Base-by-base conservation (phyloP, 2,113 vertebrate genomes). In the Sinocyclocheilus grahami region DNA sequence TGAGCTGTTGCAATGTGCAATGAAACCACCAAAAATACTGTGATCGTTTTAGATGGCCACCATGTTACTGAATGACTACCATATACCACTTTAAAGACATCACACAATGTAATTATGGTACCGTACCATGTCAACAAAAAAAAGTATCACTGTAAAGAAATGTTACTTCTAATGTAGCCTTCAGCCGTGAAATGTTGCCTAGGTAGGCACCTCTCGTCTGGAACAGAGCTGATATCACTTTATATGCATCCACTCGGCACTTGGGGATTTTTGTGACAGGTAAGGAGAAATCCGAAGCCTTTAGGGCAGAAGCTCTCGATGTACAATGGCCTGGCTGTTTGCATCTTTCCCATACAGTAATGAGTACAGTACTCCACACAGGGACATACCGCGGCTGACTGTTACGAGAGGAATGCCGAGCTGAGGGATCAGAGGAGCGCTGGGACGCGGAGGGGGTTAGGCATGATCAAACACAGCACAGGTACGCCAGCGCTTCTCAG, bases 391-490 rank as follows among this genome's bases (percentile, higher is more conserved):
- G 78, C 67, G 22, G 20, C 67, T 92, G 92, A 93, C 63, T 92
- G 83, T 78, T 90, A 90, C 88, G 91, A 90, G 90, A 93, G 93
- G 91, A 84, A 92, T 94, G 91, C 88, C 84, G 82, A 65, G 75
- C 81, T 33, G 30, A 33, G 30, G 30, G 30, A 33, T 33, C 30
- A 33, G 30, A 33, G 30, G 30, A 33, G 30, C 30, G 30, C 30
- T 33, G 30, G 30, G 30, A 33, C 0, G 30, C 30, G 30, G 30
- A 33, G 30, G n/a, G n/a, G 82, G 86, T 58, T 85, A 91, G 92
- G 84, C 92, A 92, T 93, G 92, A 94, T 91, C 91, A 91, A 93
- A 93, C 93, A 93, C 90, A 92, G 90, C 90, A 87, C 87, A 91
- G 88, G 91, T 92, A 91, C 91, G 88, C 92, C 91, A 92, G 89